Percentiles rank a stretch among this genome's conserved stretches.
Evolutionary conservation across 2,888 invertebrate genomes (phyloP).

Genomic region (Agonopterix heracliana): DNA sequence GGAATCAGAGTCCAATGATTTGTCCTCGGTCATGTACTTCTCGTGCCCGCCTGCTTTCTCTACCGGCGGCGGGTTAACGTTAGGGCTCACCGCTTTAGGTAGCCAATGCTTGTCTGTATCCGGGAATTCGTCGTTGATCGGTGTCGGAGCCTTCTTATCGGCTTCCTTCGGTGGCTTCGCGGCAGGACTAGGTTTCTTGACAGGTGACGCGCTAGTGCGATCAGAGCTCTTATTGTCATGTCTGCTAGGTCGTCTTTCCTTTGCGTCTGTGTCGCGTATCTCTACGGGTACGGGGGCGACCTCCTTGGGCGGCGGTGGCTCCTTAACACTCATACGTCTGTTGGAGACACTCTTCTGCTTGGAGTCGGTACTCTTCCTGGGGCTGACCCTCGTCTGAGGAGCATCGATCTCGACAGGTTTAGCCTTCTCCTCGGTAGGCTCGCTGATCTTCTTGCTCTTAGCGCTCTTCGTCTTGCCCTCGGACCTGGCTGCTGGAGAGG

Average conservation of each 20-base stretch:
- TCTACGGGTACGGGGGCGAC: conserved; percentile 20
- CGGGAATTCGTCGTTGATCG: conserved; percentile 37
- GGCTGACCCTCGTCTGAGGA: conserved; percentile 33
- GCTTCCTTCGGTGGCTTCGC: conserved; percentile 27
- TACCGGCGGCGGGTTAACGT: conserved; percentile 53
- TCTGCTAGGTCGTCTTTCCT: conserved; percentile 27
- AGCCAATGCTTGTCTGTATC: conserved; percentile 59
- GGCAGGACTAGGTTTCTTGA: conserved; percentile 26
- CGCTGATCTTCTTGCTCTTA: conserved; percentile 28
- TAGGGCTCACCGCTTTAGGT: conserved; percentile 57
- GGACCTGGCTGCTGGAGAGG: conserved; percentile 35
- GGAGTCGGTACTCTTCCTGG: conserved; percentile 38
- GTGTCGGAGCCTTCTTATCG: conserved; percentile 38
- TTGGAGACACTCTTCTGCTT: conserved; percentile 43
- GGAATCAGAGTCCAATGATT: conserved; percentile 57
- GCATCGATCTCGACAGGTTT: conserved; percentile 34
- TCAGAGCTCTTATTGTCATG: conserved; percentile 21
- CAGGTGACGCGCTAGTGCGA: conserved; percentile 29
- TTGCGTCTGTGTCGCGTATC: conserved; percentile 17
- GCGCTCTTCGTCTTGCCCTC: conserved; percentile 34
- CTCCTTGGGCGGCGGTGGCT: conserved; percentile 27
- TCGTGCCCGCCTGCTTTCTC: conserved; percentile 61
- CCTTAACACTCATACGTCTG: conserved; percentile 23
- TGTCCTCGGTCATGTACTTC: conserved; percentile 69
- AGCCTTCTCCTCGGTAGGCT: conserved; percentile 56